Percentiles rank a stretch among this genome's conserved stretches.
These are phyloP conservation scores for Nephrotoma appendiculata DNA, from an alignment of 2,888 invertebrate genomes.

Conservation along the genomic window DNA sequence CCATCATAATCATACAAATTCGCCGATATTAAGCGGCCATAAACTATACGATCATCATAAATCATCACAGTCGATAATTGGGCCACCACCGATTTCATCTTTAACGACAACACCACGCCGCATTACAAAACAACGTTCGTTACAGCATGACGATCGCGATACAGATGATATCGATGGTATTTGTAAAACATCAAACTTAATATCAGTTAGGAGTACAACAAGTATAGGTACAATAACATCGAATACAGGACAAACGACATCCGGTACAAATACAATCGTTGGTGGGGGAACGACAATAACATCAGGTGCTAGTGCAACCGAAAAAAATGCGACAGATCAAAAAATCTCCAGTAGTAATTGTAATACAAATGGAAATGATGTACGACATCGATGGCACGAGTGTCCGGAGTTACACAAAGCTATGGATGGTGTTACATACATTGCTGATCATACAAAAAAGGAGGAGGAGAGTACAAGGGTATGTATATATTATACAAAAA, in stretches of 20 bases:
- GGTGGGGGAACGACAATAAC: background rate
- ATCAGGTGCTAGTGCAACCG: background rate
- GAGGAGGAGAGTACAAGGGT: constrained; percentile 87
- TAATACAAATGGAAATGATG: background rate
- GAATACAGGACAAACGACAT: background rate
- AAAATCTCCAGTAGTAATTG: background rate
- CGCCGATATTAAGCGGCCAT: constrained; percentile 5
- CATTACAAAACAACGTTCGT: constrained; percentile 15
- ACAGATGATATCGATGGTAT: background rate
- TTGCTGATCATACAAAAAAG: constrained; percentile 82
- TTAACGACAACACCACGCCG: constrained; percentile 24
- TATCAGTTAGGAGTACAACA: background rate
- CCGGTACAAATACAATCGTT: background rate
- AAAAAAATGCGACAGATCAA: constrained; percentile 12
- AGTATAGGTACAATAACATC: background rate
- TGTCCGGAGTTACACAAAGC: constrained; percentile 88
- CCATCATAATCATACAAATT: constrained; percentile 9
- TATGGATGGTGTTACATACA: constrained; percentile 82
- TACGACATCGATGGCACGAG: constrained; percentile 65
- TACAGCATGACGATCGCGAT: constrained; percentile 18
- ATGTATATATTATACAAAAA: constrained; percentile 19
- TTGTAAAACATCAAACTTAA: background rate
- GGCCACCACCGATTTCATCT: constrained; percentile 30
- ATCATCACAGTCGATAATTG: constrained; percentile 19
- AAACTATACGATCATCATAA: constrained; percentile 14